phyloP scores from a whole-genome alignment of 1,140 invertebrate genomes.

The Drosophila guanche region DNA sequence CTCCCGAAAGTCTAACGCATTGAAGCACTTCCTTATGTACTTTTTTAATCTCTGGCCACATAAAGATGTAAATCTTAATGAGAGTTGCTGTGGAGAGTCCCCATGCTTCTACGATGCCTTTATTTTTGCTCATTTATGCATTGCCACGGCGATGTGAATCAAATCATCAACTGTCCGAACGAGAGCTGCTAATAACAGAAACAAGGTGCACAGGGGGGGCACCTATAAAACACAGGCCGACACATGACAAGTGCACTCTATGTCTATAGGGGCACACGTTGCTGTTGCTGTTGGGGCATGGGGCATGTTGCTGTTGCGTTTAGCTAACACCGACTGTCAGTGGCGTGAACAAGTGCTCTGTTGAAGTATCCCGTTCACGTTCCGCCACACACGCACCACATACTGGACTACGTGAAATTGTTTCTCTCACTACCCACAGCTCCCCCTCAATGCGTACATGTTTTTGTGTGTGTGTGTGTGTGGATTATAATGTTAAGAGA shows the following conservation, averaged over 20 bases:
- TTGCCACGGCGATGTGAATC: conserved; percentile 11
- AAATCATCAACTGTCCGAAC: conserved; percentile 50
- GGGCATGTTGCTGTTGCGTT: conserved; percentile 27
- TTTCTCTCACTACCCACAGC: conserved; percentile 12
- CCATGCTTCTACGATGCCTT: too few relatives aligned
- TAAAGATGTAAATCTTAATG: too few relatives aligned
- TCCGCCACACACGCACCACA: neutral
- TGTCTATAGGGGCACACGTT: conserved; percentile 4
- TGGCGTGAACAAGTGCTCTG: conserved; percentile 58
- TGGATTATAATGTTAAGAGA: conserved; percentile 42
- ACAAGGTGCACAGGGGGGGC: conserved; percentile 8
- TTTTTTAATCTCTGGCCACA: too few relatives aligned
- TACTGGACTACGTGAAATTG: conserved; percentile 41
- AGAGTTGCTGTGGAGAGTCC: too few relatives aligned
- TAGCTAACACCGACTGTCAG: conserved; percentile 58
- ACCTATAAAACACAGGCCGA: conserved; percentile 31
- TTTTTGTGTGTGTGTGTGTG: conserved; percentile 10
- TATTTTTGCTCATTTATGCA: neutral
- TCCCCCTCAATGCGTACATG: neutral
- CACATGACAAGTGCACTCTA: conserved; percentile 66
- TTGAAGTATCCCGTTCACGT: conserved; percentile 47
- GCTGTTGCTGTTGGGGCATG: neutral
- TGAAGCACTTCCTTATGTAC: too few relatives aligned
- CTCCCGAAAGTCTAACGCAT: too few relatives aligned
- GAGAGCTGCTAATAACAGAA: conserved; percentile 46